Evolutionary conservation across 2,888 invertebrate species (phyloP).

Genomic region (Agrotis puta): DNA sequence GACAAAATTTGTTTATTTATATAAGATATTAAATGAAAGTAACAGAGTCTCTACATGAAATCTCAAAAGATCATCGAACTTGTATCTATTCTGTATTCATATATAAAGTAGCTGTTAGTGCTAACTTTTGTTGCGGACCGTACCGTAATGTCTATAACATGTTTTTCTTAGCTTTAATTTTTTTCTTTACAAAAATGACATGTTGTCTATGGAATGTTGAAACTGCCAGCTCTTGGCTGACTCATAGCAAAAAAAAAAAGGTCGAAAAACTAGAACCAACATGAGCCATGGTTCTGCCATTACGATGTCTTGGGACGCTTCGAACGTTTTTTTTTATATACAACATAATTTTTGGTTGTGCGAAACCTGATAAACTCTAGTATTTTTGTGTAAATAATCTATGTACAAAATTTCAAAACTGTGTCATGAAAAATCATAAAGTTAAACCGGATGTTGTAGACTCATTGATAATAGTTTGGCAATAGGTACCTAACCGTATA

Average conservation of each 20-base stretch:
- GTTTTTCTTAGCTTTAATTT: not conserved
- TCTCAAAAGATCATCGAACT: not conserved
- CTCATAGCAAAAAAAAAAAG: conserved; percentile 31
- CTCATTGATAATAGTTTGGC: too few species aligned
- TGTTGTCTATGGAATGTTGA: conserved; percentile 18
- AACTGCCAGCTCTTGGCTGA: conserved; percentile 18
- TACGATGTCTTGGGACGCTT: conserved; percentile 10
- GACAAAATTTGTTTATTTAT: not conserved
- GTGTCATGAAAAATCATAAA: too few species aligned
- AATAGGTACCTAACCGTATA: too few species aligned
- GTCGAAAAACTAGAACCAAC: not conserved
- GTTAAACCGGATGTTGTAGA: too few species aligned
- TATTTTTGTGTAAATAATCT: too few species aligned
- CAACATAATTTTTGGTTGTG: too few species aligned
- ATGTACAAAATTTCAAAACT: too few species aligned
- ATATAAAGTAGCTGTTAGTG: not conserved
- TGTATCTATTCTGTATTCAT: not conserved
- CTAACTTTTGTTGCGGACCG: not conserved
- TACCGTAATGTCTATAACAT: not conserved
- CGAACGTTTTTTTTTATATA: not conserved
- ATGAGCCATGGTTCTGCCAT: not conserved
- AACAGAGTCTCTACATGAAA: not conserved
- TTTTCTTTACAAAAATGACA: not conserved
- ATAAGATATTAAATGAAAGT: not conserved
- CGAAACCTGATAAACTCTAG: too few species aligned